These are phyloP conservation scores for Syngnathus acus DNA, from an alignment of 2,797 vertebrate species.

Conservation along the genomic window DNA sequence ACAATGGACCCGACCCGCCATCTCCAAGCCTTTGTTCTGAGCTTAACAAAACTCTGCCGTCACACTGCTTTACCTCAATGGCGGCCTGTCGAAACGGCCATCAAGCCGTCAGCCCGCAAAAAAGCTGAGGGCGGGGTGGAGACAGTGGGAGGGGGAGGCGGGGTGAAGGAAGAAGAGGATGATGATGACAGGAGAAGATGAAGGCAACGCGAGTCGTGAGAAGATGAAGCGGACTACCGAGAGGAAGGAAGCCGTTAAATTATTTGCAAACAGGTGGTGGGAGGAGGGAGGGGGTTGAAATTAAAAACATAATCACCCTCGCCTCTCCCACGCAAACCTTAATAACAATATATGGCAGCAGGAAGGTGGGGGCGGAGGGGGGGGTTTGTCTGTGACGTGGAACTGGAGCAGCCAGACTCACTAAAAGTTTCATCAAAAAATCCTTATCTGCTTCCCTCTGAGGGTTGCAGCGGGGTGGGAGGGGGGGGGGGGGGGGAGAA, in stretches of 20 bases:
- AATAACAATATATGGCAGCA: constrained; percentile 47
- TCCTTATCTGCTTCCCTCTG: constrained; percentile 44
- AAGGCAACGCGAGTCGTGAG: background rate
- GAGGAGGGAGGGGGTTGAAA: constrained; percentile 2
- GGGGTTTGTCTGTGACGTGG: constrained; percentile 35
- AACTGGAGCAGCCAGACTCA: constrained; percentile 65
- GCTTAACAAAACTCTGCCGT: constrained; percentile 98
- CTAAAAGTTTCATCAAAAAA: constrained; percentile 69
- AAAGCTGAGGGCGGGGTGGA: constrained; percentile 57
- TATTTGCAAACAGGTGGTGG: constrained; percentile 7
- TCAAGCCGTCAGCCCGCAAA: constrained; percentile 86
- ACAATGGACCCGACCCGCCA: constrained; percentile 74
- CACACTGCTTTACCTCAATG: constrained; percentile 93
- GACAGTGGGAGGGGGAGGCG: constrained; percentile 3
- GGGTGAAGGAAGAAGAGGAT: background rate
- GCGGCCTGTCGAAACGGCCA: constrained; percentile 87
- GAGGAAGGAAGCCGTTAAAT: constrained; percentile 12
- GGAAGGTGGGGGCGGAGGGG: background rate
- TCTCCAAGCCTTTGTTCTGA: constrained; percentile 84
- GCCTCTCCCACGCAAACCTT: constrained; percentile 28
- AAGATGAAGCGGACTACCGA: constrained; percentile 1
- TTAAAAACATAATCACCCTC: constrained; percentile 35
- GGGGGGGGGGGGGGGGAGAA: no score
- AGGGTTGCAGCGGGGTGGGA: constrained; percentile 26
- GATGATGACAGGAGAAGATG: constrained; percentile 9